phyloP scores from a whole-genome alignment of 2,113 vertebrate species.

The Apistogramma diplotaenia region DNA sequence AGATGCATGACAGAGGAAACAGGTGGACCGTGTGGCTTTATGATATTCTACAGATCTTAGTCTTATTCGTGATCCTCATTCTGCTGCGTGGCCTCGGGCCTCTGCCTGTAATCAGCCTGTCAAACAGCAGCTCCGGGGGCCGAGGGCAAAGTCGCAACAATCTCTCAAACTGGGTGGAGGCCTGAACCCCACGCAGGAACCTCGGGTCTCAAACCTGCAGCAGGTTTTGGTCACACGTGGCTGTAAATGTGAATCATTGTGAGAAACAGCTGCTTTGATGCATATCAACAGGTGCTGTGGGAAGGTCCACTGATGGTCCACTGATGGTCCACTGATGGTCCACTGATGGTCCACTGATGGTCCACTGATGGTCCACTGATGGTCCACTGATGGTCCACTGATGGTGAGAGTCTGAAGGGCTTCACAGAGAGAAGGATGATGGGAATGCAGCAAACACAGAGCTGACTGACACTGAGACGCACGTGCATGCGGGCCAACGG shows the following conservation, averaged over 20 bases:
- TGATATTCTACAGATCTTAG: neutral
- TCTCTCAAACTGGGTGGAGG: neutral
- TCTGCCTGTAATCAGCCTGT: neutral
- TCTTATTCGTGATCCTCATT: neutral
- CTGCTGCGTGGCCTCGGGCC: neutral
- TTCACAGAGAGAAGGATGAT: neutral
- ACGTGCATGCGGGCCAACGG: neutral
- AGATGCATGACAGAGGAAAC: no score
- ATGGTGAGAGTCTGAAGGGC: neutral
- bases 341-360: neutral
- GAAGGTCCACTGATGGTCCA: neutral
- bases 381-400: neutral
- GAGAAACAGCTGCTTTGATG: neutral
- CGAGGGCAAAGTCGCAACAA: neutral
- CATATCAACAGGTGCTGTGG: neutral
- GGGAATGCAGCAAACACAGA: no score
- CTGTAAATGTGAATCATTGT: neutral
- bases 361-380: no score
- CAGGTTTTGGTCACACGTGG: neutral
- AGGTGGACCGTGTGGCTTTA: neutral
- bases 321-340: neutral
- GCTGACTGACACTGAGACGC: neutral
- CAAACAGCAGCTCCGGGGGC: neutral
- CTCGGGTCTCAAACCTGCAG: neutral
- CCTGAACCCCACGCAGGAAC: neutral